A percentile compares a stretch with the other conserved stretches of the same genome.
phyloP scores from a whole-genome alignment of 2,113 vertebrate genomes.

The Hepsetus odoe region DNA sequence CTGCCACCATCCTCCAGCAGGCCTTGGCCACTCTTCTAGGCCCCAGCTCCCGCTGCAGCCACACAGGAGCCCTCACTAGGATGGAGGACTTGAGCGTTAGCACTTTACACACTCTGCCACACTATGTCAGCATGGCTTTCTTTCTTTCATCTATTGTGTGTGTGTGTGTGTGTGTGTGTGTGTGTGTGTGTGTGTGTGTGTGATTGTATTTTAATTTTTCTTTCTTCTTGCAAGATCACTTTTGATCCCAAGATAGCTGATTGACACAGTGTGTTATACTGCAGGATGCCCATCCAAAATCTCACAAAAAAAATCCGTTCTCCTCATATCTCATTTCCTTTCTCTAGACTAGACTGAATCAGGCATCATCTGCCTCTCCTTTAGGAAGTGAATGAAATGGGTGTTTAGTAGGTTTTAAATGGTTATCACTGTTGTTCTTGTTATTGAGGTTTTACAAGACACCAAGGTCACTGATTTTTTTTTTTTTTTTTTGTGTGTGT shows the following conservation, averaged over 20 bases:
- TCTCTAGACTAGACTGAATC: neutral
- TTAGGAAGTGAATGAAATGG: neutral
- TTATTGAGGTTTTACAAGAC: neutral
- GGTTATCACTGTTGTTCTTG: neutral
- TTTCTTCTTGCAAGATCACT: slow-evolving; percentile 5
- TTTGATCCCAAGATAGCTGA: neutral
- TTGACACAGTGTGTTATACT: neutral
- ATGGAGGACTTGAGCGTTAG: slow-evolving; percentile 73
- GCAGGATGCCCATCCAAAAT: slow-evolving; percentile 9
- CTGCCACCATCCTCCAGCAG: neutral
- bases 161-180: slow-evolving; percentile 28
- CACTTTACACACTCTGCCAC: slow-evolving; percentile 77
- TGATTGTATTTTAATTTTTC: slow-evolving; percentile 30
- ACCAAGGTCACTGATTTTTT: slow-evolving; percentile 5
- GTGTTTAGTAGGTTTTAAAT: neutral
- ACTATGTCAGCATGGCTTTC: slow-evolving; percentile 64
- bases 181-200: slow-evolving; percentile 31
- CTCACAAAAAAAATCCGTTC: neutral
- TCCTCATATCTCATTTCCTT: neutral
- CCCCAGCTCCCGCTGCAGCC: slow-evolving; percentile 72
- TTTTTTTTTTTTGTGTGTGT: slow-evolving; percentile 1
- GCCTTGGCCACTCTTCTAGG: slow-evolving; percentile 51
- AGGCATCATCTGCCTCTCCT: neutral
- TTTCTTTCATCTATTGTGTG: slow-evolving; percentile 32
- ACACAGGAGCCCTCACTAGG: slow-evolving; percentile 25